Conservation (phyloP, 2,797 vertebrate genomes). For the Buceros bicornis region DNA sequence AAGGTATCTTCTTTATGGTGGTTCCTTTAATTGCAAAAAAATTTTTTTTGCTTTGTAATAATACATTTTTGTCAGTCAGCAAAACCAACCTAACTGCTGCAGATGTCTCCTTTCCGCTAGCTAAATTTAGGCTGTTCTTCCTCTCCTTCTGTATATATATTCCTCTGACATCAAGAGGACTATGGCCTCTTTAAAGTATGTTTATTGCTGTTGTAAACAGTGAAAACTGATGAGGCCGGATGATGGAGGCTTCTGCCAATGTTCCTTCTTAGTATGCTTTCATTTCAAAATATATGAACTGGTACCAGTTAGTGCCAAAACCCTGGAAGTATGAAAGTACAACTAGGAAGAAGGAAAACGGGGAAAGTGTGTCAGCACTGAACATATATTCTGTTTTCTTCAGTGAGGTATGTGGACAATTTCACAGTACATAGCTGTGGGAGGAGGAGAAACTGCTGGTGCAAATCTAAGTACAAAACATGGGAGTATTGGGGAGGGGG, state of each 20-base stretch:
- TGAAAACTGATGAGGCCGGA: constrained; percentile 22
- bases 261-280: neutral
- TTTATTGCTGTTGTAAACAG: constrained; percentile 61
- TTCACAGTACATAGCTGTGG: neutral
- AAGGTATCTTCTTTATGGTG: neutral
- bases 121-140: constrained; percentile 52
- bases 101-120: constrained; percentile 26
- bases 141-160: neutral
- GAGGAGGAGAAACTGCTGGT: neutral
- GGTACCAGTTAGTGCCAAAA: neutral
- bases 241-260: neutral
- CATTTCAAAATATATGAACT: neutral
- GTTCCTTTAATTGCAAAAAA: neutral
- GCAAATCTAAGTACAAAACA: neutral
- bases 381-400: neutral
- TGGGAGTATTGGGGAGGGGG: neutral
- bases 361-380: neutral
- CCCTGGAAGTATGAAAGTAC: neutral
- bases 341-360: neutral
- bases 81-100: constrained; percentile 10
- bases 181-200: neutral
- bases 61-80: neutral
- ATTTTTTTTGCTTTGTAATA: neutral
- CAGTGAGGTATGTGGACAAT: neutral
- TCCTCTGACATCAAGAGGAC: constrained; percentile 23